Evolutionary conservation across 92 coral and sea anemone genomes (phyloP), one percentile per base, ranked within the genome.

Genomic region (Heteractis magnifica): DNA sequence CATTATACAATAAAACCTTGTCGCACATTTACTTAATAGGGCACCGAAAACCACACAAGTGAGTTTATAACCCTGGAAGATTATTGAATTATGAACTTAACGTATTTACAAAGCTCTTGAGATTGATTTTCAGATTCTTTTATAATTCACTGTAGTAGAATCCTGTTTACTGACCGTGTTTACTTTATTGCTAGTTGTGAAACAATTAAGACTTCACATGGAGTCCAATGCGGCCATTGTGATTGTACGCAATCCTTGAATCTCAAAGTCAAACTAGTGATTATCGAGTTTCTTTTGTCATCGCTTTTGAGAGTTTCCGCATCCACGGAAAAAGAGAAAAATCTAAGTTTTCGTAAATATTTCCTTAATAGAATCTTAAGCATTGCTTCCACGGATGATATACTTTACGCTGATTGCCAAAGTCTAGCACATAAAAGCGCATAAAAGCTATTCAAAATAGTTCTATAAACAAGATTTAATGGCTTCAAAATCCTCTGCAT

Each of bases 41-140:
- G 48, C 52, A 48, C 56, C 23, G 14, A 19, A 56, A 62, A 65
- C 52, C 49, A 52, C 65, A 19, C 77, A 82, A 23, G 0, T 64
- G 11, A 12, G 8, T 5, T 9, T 65, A 12, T 49, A 12, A 13
- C 18, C 59, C 5, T 6, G 26, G 79, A 72, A 16, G 79, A 82
- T 82, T 52, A 82, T 72, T 75, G 71, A 15, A 72, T 82, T 82
- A 82, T 10, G 80, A 58, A 49, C 78, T 64, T 72, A 77, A n/a
- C 71, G 72, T 82, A 60, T 82, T 82, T 55, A 74, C 86, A 72
- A 72, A 82, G 79, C 86, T 74, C 72, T 82, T 72, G 34, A 60
- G 79, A 52, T 16, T 75, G 12, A 75, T 75, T 75, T 52, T 53
- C 15, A 49, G 10, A 71, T 19, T 70, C 70, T 51, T 13, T 52